These are phyloP conservation scores for Nephrotoma guestfalica DNA, from an alignment of 2,888 invertebrate genomes.

Conservation along the genomic window DNA sequence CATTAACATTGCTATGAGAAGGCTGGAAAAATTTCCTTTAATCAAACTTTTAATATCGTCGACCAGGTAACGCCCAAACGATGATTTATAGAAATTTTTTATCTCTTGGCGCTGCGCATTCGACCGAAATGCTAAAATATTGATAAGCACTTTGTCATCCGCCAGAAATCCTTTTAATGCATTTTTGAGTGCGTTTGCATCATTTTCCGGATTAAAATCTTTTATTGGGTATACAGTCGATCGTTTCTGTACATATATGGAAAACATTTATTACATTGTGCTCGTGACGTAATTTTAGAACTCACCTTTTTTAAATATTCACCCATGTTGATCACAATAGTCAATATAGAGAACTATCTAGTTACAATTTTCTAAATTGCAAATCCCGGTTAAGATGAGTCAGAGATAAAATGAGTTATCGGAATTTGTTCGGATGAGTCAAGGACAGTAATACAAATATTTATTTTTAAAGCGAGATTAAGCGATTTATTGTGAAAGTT, in stretches of 20 bases:
- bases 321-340: background rate
- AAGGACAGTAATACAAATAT: background rate
- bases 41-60: slow-evolving; percentile 79
- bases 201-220: slow-evolving; percentile 61
- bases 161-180: slow-evolving; percentile 87
- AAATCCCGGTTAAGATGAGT: too few relatives aligned
- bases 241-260: background rate
- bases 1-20: slow-evolving; percentile 69
- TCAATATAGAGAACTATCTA: background rate
- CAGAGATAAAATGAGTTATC: too few relatives aligned
- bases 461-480: background rate
- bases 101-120: slow-evolving; percentile 63
- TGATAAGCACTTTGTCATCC: slow-evolving; percentile 78
- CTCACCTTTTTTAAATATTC: background rate
- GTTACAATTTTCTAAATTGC: too few relatives aligned
- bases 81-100: slow-evolving; percentile 15
- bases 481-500: background rate
- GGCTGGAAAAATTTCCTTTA: slow-evolving; percentile 74
- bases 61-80: slow-evolving; percentile 49
- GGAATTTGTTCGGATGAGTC: background rate
- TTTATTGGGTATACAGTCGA: slow-evolving; percentile 65
- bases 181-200: slow-evolving; percentile 67
- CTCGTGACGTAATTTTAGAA: background rate
- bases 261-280: too few relatives aligned
- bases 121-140: slow-evolving; percentile 64